Percentiles rank a stretch among this genome's conserved stretches.
Conservation (phyloP, 2,113 vertebrate species). For the Globicephala melas region DNA sequence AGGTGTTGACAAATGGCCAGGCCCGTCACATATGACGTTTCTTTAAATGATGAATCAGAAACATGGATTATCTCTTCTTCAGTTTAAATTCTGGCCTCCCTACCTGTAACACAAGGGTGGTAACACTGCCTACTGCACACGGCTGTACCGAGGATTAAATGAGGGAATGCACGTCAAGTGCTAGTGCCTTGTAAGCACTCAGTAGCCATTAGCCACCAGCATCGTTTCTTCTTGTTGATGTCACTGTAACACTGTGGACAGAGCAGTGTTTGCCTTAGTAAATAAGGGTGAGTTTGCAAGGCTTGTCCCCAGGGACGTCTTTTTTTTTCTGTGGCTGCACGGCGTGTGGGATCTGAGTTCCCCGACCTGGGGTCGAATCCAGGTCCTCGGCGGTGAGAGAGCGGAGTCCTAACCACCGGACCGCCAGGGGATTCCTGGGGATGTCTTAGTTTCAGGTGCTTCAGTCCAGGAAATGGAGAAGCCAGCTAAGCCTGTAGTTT, state of each 20-base stretch:
- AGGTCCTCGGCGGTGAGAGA: not conserved
- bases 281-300: not conserved
- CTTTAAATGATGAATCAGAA: not conserved
- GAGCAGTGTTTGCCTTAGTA: not conserved
- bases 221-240: not conserved
- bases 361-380: not conserved
- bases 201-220: not conserved
- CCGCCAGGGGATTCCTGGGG: not conserved
- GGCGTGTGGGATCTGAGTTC: not conserved
- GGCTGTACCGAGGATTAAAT: not conserved
- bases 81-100: not conserved
- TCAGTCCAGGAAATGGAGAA: not conserved
- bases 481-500: not conserved
- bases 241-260: fast-evolving
- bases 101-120: not conserved
- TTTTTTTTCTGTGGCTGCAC: not conserved
- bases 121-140: fast-evolving
- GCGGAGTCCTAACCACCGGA: not conserved
- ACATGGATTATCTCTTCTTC: not conserved
- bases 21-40: not conserved
- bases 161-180: fast-evolving
- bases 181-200: not conserved
- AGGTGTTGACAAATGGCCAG: not conserved
- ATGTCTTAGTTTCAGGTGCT: not conserved
- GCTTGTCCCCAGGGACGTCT: not conserved